A percentile compares a stretch with the other conserved stretches of the same genome.
phyloP scores from a whole-genome alignment of 2,797 vertebrate species.

The Parauchenoglanis punctatus region DNA sequence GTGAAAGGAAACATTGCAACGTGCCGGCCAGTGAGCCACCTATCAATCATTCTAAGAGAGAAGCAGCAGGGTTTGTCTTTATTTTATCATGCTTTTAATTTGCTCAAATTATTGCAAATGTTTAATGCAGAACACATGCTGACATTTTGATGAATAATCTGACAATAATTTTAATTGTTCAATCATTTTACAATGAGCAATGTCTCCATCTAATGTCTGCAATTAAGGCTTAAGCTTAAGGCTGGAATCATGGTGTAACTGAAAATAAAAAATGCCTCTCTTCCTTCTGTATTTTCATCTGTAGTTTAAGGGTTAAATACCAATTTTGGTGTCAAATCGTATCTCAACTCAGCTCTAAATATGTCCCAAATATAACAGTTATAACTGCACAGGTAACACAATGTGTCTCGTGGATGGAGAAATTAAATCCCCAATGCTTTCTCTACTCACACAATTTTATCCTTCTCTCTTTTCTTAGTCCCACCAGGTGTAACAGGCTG shows the following conservation, averaged over 20 bases:
- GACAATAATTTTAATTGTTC: background rate
- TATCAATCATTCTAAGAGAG: background rate
- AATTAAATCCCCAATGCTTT: background rate
- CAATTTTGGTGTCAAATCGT: background rate
- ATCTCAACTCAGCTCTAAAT: background rate
- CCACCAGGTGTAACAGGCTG: background rate
- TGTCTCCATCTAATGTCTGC: background rate
- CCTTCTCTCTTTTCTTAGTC: background rate
- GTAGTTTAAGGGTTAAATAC: background rate
- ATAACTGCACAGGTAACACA: background rate
- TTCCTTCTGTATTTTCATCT: background rate
- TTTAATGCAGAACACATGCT: no score
- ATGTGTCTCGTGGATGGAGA: background rate
- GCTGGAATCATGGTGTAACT: background rate
- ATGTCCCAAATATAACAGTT: constrained; percentile 4
- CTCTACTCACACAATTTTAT: background rate
- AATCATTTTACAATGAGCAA: background rate
- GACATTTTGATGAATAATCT: background rate
- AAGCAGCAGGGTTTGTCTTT: no score
- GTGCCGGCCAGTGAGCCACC: background rate
- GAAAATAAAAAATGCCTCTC: background rate
- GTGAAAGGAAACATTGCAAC: background rate
- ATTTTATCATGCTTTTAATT: no score
- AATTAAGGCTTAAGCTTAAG: background rate
- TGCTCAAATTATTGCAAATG: no score